These are phyloP conservation scores for Electrophaes corylata DNA, from an alignment of 2,888 invertebrate genomes.

Conservation along the genomic window DNA sequence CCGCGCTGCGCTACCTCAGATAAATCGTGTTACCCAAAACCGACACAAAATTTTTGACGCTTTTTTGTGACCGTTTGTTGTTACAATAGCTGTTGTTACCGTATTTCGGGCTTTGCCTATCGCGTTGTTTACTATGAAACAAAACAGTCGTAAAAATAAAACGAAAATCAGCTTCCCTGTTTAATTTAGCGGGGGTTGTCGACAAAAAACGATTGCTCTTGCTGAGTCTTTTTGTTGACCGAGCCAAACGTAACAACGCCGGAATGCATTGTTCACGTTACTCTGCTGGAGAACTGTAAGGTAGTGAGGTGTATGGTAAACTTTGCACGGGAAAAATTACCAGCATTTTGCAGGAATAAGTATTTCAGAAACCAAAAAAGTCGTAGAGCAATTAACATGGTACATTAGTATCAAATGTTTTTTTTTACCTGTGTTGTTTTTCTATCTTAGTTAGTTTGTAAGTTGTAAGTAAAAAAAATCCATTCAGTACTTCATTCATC, in stretches of 20 bases:
- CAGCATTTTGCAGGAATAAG: background rate
- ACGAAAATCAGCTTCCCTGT: slow-evolving; percentile 77
- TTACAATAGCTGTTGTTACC: slow-evolving; percentile 44
- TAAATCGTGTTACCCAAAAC: slow-evolving; percentile 21
- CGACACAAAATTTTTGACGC: slow-evolving; percentile 28
- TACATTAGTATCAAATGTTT: too few species aligned
- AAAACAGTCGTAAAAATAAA: slow-evolving; percentile 60
- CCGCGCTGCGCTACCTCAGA: too few species aligned
- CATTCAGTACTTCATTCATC: too few species aligned
- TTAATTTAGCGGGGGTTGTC: slow-evolving; percentile 80
- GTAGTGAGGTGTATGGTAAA: background rate
- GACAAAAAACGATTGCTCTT: slow-evolving; percentile 74
- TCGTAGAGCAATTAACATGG: too few species aligned
- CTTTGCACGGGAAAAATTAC: background rate
- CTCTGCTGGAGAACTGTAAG: slow-evolving; percentile 46
- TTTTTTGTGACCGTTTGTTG: slow-evolving; percentile 39
- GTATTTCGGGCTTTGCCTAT: slow-evolving; percentile 50
- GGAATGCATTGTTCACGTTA: slow-evolving; percentile 80
- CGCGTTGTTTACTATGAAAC: slow-evolving; percentile 58
- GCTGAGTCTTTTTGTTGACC: slow-evolving; percentile 76
- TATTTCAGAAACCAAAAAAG: background rate
- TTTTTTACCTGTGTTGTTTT: too few species aligned
- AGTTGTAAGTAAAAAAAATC: too few species aligned
- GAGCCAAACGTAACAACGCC: slow-evolving; percentile 63
- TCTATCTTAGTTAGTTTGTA: too few species aligned